These are phyloP conservation scores for Chloroceryle amazona DNA, from an alignment of 2,797 vertebrate species.

Conservation along the genomic window DNA sequence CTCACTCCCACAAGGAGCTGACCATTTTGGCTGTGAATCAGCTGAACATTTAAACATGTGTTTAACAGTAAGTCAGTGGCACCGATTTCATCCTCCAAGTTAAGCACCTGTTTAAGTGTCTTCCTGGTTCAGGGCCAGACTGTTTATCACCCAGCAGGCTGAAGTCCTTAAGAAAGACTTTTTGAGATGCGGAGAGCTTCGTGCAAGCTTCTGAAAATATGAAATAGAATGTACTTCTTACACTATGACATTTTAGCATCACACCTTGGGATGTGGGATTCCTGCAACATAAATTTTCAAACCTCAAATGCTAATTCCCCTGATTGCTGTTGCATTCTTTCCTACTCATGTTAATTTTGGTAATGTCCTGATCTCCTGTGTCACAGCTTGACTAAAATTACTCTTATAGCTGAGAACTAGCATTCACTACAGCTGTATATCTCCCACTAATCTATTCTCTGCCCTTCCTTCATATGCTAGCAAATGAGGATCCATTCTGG, in stretches of 20 bases:
- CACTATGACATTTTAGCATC: background rate
- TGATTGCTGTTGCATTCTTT: background rate
- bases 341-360: rapidly evolving
- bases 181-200: background rate
- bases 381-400: background rate
- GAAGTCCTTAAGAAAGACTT: background rate
- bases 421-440: background rate
- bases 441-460: slow-evolving; percentile 90
- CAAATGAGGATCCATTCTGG: slow-evolving; percentile 95
- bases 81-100: background rate
- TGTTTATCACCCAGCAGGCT: background rate
- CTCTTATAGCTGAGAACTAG: background rate
- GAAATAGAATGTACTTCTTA: background rate
- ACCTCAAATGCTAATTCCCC: background rate
- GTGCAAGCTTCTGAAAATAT: background rate
- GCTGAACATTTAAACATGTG: background rate
- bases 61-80: background rate
- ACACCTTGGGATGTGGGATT: background rate
- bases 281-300: background rate
- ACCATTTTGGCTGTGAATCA: background rate
- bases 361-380: background rate
- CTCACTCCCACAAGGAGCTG: background rate
- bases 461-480: slow-evolving; percentile 90
- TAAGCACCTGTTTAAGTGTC: background rate
- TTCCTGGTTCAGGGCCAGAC: background rate